Evolutionary conservation across 1,140 invertebrate genomes (phyloP).

Genomic region (Drosophila kanapiae): DNA sequence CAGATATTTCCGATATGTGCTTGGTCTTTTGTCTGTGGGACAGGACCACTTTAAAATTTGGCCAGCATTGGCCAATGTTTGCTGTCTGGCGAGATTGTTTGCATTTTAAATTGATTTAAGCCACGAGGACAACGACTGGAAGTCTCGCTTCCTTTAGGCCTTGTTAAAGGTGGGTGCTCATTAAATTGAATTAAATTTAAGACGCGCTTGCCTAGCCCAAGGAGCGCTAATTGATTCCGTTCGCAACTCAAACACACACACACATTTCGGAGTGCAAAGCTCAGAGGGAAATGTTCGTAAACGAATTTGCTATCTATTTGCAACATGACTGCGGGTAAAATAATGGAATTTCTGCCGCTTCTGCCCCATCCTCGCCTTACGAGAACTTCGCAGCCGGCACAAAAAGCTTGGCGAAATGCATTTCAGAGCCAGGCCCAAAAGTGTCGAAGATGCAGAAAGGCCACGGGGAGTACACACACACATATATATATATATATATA

Average conservation of each 20-base stretch:
- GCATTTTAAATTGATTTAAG: constrained; percentile 18
- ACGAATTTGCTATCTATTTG: constrained; percentile 49
- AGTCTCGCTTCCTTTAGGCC: neutral
- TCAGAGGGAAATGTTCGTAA: constrained; percentile 33
- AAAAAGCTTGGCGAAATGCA: constrained; percentile 46
- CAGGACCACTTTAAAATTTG: constrained; percentile 8
- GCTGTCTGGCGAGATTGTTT: constrained; percentile 14
- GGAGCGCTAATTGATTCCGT: constrained; percentile 29
- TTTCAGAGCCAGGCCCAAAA: constrained; percentile 40
- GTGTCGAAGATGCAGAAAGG: constrained; percentile 47
- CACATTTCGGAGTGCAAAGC: constrained; percentile 14
- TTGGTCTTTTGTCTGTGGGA: neutral
- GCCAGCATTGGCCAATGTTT: constrained; percentile 16
- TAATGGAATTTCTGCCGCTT: constrained; percentile 33
- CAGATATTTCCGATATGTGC: constrained; percentile 16
- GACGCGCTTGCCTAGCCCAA: neutral
- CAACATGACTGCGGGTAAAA: constrained; percentile 49
- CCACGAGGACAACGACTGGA: neutral
- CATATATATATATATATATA: neutral
- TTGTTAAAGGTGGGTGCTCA: constrained; percentile 11
- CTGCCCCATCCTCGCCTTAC: too few relatives aligned
- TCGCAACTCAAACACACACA: constrained; percentile 15
- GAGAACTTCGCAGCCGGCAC: constrained; percentile 28
- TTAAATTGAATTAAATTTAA: constrained; percentile 24
- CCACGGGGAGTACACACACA: constrained; percentile 18